Percentiles rank a stretch among this genome's conserved stretches.
These are phyloP conservation scores for Eclectus roratus DNA, from an alignment of 2,113 vertebrate species.

Conservation along the genomic window DNA sequence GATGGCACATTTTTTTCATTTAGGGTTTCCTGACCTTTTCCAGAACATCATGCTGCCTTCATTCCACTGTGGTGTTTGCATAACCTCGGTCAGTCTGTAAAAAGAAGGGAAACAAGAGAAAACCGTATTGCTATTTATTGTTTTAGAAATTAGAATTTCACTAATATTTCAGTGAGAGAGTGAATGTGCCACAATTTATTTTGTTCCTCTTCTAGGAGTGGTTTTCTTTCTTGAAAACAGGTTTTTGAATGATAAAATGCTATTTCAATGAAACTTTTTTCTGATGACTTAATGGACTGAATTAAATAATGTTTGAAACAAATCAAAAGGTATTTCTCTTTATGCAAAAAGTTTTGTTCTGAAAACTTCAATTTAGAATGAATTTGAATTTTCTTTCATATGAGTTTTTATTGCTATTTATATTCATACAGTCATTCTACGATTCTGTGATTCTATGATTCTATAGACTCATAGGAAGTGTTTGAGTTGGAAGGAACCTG, in stretches of 20 bases:
- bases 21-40: slow-evolving; percentile 54
- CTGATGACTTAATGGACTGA: neutral
- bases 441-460: neutral
- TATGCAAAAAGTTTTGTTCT: neutral
- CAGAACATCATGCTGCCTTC: neutral
- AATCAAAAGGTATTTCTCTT: neutral
- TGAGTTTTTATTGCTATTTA: neutral
- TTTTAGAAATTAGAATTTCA: neutral
- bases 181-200: neutral
- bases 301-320: neutral
- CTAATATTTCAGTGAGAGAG: neutral
- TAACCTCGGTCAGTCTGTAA: slow-evolving; percentile 1
- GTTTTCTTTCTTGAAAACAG: neutral
- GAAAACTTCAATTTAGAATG: neutral
- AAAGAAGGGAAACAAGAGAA: slow-evolving; percentile 36
- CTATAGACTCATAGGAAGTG: neutral
- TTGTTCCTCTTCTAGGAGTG: neutral
- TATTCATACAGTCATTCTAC: neutral
- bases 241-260: neutral
- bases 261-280: neutral
- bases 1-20: neutral
- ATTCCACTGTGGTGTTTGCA: neutral
- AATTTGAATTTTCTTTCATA: neutral
- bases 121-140: neutral
- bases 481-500: neutral